Conservation (phyloP, 2,113 vertebrate species). For the Ariopsis seemanni region DNA sequence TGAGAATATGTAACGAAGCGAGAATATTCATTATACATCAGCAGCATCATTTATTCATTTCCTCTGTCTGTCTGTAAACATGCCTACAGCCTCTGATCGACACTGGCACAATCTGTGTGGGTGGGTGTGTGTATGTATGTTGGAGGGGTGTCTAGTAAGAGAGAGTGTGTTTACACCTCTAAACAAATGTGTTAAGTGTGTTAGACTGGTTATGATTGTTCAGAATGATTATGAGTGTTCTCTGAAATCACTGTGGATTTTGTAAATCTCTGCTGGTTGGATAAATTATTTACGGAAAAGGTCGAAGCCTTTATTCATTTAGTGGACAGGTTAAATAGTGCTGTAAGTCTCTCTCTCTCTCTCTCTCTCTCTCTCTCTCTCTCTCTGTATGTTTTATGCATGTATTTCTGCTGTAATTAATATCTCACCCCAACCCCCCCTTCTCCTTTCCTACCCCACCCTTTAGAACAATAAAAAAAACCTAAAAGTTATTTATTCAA, state of each 20-base stretch:
- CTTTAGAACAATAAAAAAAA: neutral
- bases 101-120: slow-evolving; percentile 44
- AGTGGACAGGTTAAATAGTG: slow-evolving; percentile 44
- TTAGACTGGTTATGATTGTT: slow-evolving; percentile 24
- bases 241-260: slow-evolving; percentile 24
- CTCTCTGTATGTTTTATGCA: slow-evolving; percentile 2
- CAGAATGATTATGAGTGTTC: slow-evolving; percentile 18
- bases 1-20: slow-evolving; percentile 73
- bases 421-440: neutral
- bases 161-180: slow-evolving; percentile 8
- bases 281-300: slow-evolving; percentile 52
- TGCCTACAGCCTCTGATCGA: slow-evolving; percentile 58
- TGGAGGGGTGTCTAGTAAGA: slow-evolving; percentile 31
- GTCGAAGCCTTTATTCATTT: slow-evolving; percentile 53
- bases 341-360: slow-evolving; percentile 14
- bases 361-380: slow-evolving; percentile 15
- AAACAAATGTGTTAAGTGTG: slow-evolving; percentile 24
- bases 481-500: neutral
- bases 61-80: slow-evolving; percentile 70
- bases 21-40: slow-evolving; percentile 76
- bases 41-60: slow-evolving; percentile 77
- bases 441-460: neutral
- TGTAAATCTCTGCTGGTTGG: slow-evolving; percentile 7
- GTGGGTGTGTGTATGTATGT: slow-evolving; percentile 37
- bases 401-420: neutral